Evolutionary conservation across 2,797 vertebrate genomes (phyloP).

Genomic region (Pipistrellus kuhlii): DNA sequence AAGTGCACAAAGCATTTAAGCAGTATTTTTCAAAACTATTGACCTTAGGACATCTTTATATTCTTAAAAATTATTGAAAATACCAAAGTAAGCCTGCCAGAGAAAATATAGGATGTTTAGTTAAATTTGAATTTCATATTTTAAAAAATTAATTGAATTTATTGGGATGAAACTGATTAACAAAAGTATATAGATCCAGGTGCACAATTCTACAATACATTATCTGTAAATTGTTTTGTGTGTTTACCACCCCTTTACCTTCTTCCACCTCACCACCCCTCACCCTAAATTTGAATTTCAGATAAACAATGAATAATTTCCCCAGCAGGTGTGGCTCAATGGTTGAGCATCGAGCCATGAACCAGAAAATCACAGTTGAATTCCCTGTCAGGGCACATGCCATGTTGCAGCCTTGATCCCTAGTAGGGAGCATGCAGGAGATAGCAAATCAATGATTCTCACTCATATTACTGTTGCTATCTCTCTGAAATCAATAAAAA

Average conservation of each 20-base stretch:
- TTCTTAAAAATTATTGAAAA: neutral
- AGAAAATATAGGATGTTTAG: neutral
- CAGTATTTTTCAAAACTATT: neutral
- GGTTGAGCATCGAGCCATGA: no score
- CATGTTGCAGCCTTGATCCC: no score
- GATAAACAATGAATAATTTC: neutral
- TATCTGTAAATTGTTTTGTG: neutral
- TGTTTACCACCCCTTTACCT: neutral
- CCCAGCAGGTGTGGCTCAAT: no score
- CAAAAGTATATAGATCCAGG: neutral
- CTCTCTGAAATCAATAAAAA: no score
- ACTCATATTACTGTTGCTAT: no score
- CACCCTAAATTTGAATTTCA: conserved; percentile 51
- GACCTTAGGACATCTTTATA: neutral
- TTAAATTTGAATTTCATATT: conserved; percentile 50
- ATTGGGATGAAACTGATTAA: neutral
- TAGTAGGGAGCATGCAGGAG: no score
- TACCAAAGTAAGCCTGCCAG: neutral
- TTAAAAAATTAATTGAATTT: neutral
- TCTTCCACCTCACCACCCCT: neutral
- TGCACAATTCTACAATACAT: neutral
- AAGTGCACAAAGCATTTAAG: neutral
- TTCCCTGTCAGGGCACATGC: no score
- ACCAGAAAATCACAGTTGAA: no score
- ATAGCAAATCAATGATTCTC: no score